phyloP scores from a whole-genome alignment of 1,140 invertebrate species.

The Coptotermes formosanus region DNA sequence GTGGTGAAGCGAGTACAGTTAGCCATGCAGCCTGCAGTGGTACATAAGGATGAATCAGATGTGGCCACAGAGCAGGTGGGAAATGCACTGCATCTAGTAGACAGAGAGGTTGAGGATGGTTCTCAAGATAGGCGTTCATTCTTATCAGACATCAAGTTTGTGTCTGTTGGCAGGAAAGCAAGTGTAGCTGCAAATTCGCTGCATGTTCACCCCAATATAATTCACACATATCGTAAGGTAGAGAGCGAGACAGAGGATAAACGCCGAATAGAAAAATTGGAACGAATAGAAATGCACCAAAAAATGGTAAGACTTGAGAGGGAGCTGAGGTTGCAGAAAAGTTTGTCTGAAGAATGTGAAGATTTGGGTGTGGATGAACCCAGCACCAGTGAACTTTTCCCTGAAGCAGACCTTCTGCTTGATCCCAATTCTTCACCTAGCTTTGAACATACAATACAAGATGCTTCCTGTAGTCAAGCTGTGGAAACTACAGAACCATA shows the following conservation, averaged over 20 bases:
- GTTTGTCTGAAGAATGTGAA: constrained; percentile 72
- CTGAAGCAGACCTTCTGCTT: constrained; percentile 69
- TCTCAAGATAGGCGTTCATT: constrained; percentile 2
- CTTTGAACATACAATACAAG: constrained; percentile 29
- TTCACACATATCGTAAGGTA: constrained; percentile 31
- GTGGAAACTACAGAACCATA: constrained; percentile 21
- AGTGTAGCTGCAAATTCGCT: constrained; percentile 4
- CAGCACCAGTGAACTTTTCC: constrained; percentile 72
- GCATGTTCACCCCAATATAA: not conserved
- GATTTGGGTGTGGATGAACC: constrained; percentile 74
- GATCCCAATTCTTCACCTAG: constrained; percentile 53
- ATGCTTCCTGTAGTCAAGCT: constrained; percentile 9
- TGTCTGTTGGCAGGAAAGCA: not conserved
- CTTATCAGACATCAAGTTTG: constrained; percentile 18
- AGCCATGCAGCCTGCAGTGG: constrained; percentile 9
- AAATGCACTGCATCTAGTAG: not conserved
- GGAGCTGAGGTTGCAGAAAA: constrained; percentile 62
- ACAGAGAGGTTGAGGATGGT: constrained; percentile 15
- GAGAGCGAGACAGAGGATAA: constrained; percentile 36
- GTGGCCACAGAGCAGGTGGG: constrained; percentile 1
- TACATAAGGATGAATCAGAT: constrained; percentile 19
- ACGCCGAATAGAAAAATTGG: constrained; percentile 16
- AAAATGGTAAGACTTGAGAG: constrained; percentile 47
- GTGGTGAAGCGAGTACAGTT: constrained; percentile 23
- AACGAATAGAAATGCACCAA: constrained; percentile 22